Percentiles rank a stretch among this genome's conserved stretches.
phyloP scores from a whole-genome alignment of 2,113 vertebrate species.

The Triplophysa dalaica region DNA sequence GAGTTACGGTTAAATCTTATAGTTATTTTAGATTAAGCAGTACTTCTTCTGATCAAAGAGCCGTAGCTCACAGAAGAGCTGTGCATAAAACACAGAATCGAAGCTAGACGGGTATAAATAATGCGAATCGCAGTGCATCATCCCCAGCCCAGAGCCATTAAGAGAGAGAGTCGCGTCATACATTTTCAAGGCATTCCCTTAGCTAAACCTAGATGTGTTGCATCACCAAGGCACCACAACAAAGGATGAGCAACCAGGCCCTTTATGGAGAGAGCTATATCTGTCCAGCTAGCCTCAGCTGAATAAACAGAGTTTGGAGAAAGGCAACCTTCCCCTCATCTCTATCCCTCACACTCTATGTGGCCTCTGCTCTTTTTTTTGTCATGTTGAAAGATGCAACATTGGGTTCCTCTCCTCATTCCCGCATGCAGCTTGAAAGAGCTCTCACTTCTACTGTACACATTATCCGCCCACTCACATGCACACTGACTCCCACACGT shows the following conservation, averaged over 20 bases:
- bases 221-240: constrained; percentile 71
- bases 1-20: too few relatives aligned
- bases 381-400: constrained; percentile 32
- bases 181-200: constrained; percentile 14
- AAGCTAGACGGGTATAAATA: too few relatives aligned
- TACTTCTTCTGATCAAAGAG: too few relatives aligned
- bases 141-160: too few relatives aligned
- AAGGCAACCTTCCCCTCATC: constrained; percentile 15
- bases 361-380: constrained; percentile 16
- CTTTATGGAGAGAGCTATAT: constrained; percentile 61
- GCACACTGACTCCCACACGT: neutral
- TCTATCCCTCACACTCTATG: constrained; percentile 22
- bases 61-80: too few relatives aligned
- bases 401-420: neutral
- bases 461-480: constrained; percentile 14
- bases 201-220: constrained; percentile 51
- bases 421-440: constrained; percentile 1
- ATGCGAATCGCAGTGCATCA: too few relatives aligned
- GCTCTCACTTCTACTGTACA: constrained; percentile 32
- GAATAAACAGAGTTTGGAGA: constrained; percentile 36
- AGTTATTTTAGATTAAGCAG: too few relatives aligned
- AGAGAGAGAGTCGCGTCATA: too few relatives aligned
- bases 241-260: constrained; percentile 56
- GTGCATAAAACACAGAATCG: too few relatives aligned
- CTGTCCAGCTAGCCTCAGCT: constrained; percentile 32